Evolutionary conservation across 1,140 invertebrate species (phyloP), one percentile per base, ranked within the genome.

Genomic region (Bombus consobrinus): DNA sequence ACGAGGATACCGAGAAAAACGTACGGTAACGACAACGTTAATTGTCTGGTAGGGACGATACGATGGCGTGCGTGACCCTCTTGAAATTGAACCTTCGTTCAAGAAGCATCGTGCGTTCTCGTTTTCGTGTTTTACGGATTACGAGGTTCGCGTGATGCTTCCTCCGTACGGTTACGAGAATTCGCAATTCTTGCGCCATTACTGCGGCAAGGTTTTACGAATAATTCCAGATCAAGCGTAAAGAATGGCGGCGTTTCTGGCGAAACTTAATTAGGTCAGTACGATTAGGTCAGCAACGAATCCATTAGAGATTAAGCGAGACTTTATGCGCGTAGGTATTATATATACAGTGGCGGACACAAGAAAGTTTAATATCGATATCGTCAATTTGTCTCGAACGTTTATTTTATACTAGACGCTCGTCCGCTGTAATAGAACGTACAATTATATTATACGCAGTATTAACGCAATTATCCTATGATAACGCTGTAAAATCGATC

Each of bases 1-100:
- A 79, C 77, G 62, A 79, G 77, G 41, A 79, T 47, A 39, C 77
- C 18, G 74, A 34, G 34, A 39, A 59, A 32, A 76, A 59, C 28
- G 34, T 28, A 22, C 62, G 64, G 68, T 68, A 68, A 68, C 37
- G 77, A 79, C 62, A 37, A 79, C 62, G 77, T 68, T 68, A 37
- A 79, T 79, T 28, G 37, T 68, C 77, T 32, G n/a, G n/a, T 47
- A 79, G 62, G 39, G 12, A 68, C 62, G 77, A 32, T 32, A 79
- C 62, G 77, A 32, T 25, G 47, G 41, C 41, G 77, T 68, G 62
- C 32, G 77, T 53, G 59, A 18, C 13, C 22, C 64, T 3, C 12
- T 32, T 47, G 32, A 43, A 47, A 43, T 47, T 41, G 37, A 34
- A 34, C 4, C 39, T 18, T 12, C 10, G 4, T 22, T 34, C 2